Evolutionary conservation across 2,113 vertebrate genomes (phyloP).

Genomic region (Danionella cerebrum): DNA sequence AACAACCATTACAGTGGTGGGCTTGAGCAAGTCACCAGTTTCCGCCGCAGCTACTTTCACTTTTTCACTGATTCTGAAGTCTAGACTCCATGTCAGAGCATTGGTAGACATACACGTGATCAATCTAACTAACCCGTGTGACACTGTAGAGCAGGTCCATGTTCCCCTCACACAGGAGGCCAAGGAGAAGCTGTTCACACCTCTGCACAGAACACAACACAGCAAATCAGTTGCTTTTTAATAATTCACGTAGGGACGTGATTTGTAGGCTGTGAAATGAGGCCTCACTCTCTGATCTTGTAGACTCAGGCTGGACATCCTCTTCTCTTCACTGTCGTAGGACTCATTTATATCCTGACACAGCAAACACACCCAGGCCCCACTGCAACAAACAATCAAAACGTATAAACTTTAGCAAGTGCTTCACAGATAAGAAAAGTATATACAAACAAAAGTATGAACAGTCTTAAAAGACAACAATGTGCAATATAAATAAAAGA

Average conservation of each 20-base stretch:
- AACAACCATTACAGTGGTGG: no score
- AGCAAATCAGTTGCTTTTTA: background rate
- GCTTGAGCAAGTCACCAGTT: no score
- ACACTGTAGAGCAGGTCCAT: constrained; percentile 20
- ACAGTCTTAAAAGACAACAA: no score
- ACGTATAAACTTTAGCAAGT: background rate
- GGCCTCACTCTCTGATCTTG: constrained; percentile 45
- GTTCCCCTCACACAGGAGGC: constrained; percentile 38
- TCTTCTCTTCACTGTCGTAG: constrained; percentile 13
- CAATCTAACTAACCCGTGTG: no score
- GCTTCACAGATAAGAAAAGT: no score
- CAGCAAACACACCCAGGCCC: constrained; percentile 41
- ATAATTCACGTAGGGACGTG: no score
- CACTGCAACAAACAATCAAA: constrained; percentile 15
- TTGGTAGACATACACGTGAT: no score
- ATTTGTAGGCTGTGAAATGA: no score
- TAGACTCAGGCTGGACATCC: constrained; percentile 32
- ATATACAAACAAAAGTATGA: no score
- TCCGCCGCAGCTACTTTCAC: no score
- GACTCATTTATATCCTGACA: constrained; percentile 39
- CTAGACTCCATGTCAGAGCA: no score
- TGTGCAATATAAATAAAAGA: background rate
- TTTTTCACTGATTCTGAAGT: no score
- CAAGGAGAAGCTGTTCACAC: constrained; percentile 48
- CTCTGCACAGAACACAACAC: constrained; percentile 30